Base-by-base conservation (phyloP, 2,888 invertebrate genomes). In the Spisula subtruncata region DNA sequence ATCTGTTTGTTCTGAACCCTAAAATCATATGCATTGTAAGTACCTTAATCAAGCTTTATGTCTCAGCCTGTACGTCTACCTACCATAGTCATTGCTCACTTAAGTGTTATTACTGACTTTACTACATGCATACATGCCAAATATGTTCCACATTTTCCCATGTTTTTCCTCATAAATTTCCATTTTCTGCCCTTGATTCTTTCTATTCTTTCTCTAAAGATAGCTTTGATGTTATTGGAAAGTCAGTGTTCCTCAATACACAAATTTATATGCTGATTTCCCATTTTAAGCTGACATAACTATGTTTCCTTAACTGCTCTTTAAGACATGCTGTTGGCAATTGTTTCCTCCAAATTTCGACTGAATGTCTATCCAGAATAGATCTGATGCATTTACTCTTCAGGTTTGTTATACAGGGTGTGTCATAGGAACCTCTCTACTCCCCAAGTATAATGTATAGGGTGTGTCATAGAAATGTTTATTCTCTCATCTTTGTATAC, bases 261-360 rank as follows among this genome's bases (percentile, higher is more conserved):
- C 18, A 14, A 35, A 75, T 75, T 75, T 75, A 35, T 75, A 75
- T 75, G 75, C 75, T 32, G 75, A 75, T 35, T 75, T n/a, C 25
- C 25, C 32, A 14, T 75, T 32, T 32, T 35, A 32, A 75, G 18
- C 32, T 35, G 75, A 75, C 75, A 32, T 75, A 35, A 75, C 29
- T 75, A 32, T 32, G 35, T 35, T 75, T 35, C 35, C 32, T 35
- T 16, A 32, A 75, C 32, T 75, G 75, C 35, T 75, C 75, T 75
- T 35, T 75, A 75, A 75, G 75, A 35, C 75, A 75, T 75, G 75
- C 35, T 75, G 32, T 75, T 75, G 75, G 75, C 75, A 66, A 25
- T 60, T 20, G 2, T 66, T 66, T 32, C 75, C 32, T 75, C 32
- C 60, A 75, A 75, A 14, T 35, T 75, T 18, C 18, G 18, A 75